phyloP scores from a whole-genome alignment of 2,797 vertebrate genomes.

The Danio aesculapii region DNA sequence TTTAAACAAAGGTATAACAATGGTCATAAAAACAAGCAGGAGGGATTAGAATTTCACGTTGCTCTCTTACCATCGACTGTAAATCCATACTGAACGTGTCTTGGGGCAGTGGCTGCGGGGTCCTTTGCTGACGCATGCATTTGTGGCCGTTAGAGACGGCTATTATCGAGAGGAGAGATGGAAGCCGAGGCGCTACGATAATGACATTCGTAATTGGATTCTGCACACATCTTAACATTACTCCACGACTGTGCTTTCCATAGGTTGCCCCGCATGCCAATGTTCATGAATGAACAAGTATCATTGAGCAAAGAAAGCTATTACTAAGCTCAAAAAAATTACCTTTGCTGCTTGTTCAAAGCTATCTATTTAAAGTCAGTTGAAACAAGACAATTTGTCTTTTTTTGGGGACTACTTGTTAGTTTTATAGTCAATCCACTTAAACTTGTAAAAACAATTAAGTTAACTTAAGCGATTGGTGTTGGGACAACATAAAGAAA shows the following conservation, averaged over 20 bases:
- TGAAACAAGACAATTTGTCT: too few species aligned
- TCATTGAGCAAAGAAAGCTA: neutral
- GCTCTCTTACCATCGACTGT: slow-evolving; percentile 28
- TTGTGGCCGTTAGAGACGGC: slow-evolving; percentile 51
- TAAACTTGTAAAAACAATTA: too few species aligned
- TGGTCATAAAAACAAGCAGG: slow-evolving; percentile 19
- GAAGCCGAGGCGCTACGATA: slow-evolving; percentile 51
- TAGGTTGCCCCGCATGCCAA: slow-evolving; percentile 3
- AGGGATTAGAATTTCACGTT: slow-evolving; percentile 23
- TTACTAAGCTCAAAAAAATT: neutral
- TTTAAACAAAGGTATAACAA: slow-evolving; percentile 3
- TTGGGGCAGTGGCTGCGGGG: slow-evolving; percentile 36
- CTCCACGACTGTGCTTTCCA: slow-evolving; percentile 22
- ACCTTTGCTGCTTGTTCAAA: too few species aligned
- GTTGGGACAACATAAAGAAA: too few species aligned
- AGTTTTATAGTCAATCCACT: too few species aligned
- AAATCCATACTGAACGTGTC: slow-evolving; percentile 26
- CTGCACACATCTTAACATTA: slow-evolving; percentile 52
- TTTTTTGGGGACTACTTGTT: too few species aligned
- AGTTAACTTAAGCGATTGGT: too few species aligned
- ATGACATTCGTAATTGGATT: slow-evolving; percentile 62
- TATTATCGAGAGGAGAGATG: slow-evolving; percentile 43
- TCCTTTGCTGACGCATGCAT: slow-evolving; percentile 49
- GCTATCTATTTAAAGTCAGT: too few species aligned
- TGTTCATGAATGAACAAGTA: neutral